These are phyloP conservation scores for Drosophila jambulina DNA, from an alignment of 1,140 invertebrate genomes.

Conservation along the genomic window DNA sequence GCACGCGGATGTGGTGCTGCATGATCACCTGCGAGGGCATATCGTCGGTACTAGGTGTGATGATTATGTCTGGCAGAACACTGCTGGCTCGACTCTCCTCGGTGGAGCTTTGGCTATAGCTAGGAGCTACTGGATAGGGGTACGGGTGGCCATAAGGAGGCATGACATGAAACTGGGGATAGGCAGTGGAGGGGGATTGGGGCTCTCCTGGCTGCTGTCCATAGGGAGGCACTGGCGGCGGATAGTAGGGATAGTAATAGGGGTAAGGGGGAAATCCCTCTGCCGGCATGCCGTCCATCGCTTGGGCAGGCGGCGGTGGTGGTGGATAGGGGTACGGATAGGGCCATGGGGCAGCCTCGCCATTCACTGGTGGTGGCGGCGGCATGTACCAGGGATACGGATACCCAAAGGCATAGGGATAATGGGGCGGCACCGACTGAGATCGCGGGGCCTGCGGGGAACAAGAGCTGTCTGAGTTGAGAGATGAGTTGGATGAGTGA, in stretches of 20 bases:
- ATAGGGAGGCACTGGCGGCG: slow-evolving; percentile 56
- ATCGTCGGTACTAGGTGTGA: slow-evolving; percentile 81
- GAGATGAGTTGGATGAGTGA: slow-evolving; percentile 78
- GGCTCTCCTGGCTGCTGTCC: slow-evolving; percentile 35
- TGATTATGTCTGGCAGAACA: slow-evolving; percentile 77
- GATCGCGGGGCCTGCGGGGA: slow-evolving; percentile 51
- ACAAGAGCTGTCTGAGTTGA: slow-evolving; percentile 70
- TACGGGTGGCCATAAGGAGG: slow-evolving; percentile 69
- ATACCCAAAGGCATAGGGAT: slow-evolving; percentile 76
- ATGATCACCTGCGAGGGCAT: slow-evolving; percentile 76
- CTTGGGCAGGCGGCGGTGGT: slow-evolving; percentile 49
- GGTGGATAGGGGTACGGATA: slow-evolving; percentile 71
- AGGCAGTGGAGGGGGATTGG: slow-evolving; percentile 16
- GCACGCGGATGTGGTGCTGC: slow-evolving; percentile 76
- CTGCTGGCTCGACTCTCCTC: slow-evolving; percentile 74
- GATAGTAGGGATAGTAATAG: slow-evolving; percentile 77
- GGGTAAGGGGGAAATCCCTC: slow-evolving; percentile 67
- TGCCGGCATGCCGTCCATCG: slow-evolving; percentile 46
- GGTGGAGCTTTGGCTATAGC: slow-evolving; percentile 70
- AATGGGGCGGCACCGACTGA: slow-evolving; percentile 70
- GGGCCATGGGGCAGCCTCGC: slow-evolving; percentile 46
- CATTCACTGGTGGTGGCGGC: slow-evolving; percentile 40
- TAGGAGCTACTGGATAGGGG: slow-evolving; percentile 75
- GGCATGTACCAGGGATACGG: slow-evolving; percentile 77
- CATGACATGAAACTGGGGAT: slow-evolving; percentile 55